Base-by-base conservation (phyloP, 2,113 vertebrate genomes). In the Empidonax alnorum region DNA sequence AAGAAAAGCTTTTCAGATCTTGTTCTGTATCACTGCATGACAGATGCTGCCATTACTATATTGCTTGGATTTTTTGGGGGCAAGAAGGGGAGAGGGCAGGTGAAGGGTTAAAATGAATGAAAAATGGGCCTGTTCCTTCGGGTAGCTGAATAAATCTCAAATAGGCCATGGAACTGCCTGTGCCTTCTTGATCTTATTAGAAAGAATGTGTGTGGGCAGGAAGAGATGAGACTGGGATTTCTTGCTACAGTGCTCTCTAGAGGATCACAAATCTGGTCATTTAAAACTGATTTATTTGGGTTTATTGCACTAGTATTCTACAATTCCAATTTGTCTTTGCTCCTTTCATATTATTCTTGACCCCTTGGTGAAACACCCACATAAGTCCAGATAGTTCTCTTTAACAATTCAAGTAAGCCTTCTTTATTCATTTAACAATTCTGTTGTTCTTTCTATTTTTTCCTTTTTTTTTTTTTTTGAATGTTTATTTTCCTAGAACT, bases 291-390 rank as follows among this genome's bases (percentile, higher is more conserved):
- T 97, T 97, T 96, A 97, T 94, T 94, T 91, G 72, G 74, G 58
- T 91, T 95, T 97, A 95, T 91, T 95, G 79, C 87, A 88, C 65
- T 65, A 76, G 76, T 93, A 79, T 89, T 94, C 90, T 72, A 77
- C 62, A 89, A 58, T 72, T 76, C 22, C 82, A 91, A 94, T 95
- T 94, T 96, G 52, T 97, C 94, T 96, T 92, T 97, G 72, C 63
- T 96, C 80, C 47, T 97, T 97, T 96, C 84, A 67, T 96, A 91
- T 96, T 96, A 94, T 95, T 92, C 76, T 96, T 96, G 94, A 97
- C 82, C 90, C 68, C 23, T 63, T 50, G 22, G 65, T 94, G 84
- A 94, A 96, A 96, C 71, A 84, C 79, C 95, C 96, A 94, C 92
- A 4, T 90, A 87, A 97, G 92, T 91, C 61, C 89, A 84, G 90